Base-by-base conservation (phyloP, 2,797 vertebrate species). In the Steatocranus sp. region DNA sequence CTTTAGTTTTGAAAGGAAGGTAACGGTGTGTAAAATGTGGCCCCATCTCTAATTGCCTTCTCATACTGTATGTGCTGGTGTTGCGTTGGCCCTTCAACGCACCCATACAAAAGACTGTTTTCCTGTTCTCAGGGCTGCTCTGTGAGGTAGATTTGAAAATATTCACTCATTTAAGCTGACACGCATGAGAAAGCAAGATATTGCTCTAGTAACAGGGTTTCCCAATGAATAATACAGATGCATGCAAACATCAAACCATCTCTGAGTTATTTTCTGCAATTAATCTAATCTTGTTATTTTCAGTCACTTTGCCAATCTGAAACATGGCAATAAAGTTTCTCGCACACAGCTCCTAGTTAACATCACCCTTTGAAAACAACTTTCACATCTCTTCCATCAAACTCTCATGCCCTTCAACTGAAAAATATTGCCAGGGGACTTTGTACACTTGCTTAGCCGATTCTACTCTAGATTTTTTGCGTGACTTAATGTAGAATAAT, bases 191-290 rank as follows among this genome's bases (percentile, higher is more conserved):
- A 91, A 92, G 90, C 78, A 78, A 93, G 89, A 91, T 90, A 91
- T 93, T 93, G 83, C 88, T 92, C 86, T 83, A 83, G 90, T 89
- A 93, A 93, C 88, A 88, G 87, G 90, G 88, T 88, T 86, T 91
- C 88, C 75, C 80, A 82, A 89, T 88, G 87, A 87, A 91, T 90
- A 89, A 93, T 81, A 91, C 89, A 89, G 88, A 89, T 91, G 88
- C 90, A 92, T 86, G 84, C 90, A 94, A 94, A 95, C 92, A 94
- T 94, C 89, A 92, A 93, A 95, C 88, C 85, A 86, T 95, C 91
- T 91, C 91, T 81, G 48, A 89, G 88, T 90, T 91, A 95, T 95
- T 96, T 96, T 95, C 95, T 95, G 94, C 88, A 94, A 96, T 96
- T 95, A 94, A 94, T 94, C 83, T 89, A 88, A 94, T 94, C 88